Evolutionary conservation across 2,888 invertebrate genomes (phyloP), one percentile per base, ranked within the genome.

Genomic region (Amaurobius ferox): DNA sequence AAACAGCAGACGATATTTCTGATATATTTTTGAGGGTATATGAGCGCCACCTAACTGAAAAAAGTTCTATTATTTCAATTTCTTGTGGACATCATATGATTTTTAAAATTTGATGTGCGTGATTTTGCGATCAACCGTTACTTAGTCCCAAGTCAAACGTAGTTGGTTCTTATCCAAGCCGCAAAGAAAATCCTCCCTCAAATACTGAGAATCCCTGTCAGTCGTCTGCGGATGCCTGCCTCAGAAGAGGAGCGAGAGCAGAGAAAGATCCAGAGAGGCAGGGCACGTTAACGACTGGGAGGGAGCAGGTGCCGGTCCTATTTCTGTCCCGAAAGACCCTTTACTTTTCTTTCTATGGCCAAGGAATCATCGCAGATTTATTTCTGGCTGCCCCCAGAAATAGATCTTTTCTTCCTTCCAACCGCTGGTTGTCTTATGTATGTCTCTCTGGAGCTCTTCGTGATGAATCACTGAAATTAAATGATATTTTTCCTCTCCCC

Each of bases 301-400:
- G 61, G 16, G 44, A 48, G 66, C 72, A 72, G 72, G 72, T 66
- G 72, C 68, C 32, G 40, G 35, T 11, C 39, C 79, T 79, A 79
- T 79, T 79, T 72, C 79, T 61, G 78, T 39, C 66, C 35, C 35
- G 9, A 11, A 19, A 9, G 19, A 16, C n/a, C 44, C 30, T 29
- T 6, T 40, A 23, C 68, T 70, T 81, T 76, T 76, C 70, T 76
- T 81, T 81, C 76, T 76, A 76, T 76, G 61, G 76, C 76, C 81
- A 9, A 71, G 62, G 81, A 76, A 76, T 61, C 76, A 74, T 19
- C 16, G n/a, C 30, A 7, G 35, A 66, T 30, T 32, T 66, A 66
- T 66, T 66, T 66, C 66, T 9, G 32, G 66, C 66, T n/a, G 35
- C 19, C 19, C n/a, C 66, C 32, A 66, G 35, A 66, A 35, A 32